Conservation (phyloP, 2,888 invertebrate genomes). For the Eristalis tenax region DNA sequence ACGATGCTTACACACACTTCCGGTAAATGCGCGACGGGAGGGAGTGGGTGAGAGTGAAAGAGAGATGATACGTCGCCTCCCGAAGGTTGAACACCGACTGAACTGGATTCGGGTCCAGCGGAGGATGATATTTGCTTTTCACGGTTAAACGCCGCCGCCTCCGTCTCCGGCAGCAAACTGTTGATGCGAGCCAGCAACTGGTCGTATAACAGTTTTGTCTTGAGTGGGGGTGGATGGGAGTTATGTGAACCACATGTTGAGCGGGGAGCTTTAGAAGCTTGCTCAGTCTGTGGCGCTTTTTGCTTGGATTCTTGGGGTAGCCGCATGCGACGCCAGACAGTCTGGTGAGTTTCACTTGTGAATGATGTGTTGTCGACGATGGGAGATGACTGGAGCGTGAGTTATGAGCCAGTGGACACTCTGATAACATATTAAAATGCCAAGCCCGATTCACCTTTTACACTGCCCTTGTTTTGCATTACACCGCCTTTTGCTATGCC, state of each 20-base stretch:
- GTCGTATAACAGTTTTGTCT: conserved; percentile 36
- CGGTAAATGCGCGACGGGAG: background rate
- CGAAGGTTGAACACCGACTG: conserved; percentile 5
- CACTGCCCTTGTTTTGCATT: too few species aligned
- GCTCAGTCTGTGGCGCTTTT: background rate
- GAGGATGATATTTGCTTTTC: conserved; percentile 21
- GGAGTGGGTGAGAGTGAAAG: background rate
- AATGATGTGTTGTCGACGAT: too few species aligned
- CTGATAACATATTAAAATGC: too few species aligned
- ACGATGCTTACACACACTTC: conserved; percentile 3
- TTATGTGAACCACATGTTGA: conserved; percentile 34
- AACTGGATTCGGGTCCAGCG: conserved; percentile 23
- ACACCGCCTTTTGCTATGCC: too few species aligned
- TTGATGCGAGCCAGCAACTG: conserved; percentile 37
- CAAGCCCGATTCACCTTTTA: too few species aligned
- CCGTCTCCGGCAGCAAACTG: conserved; percentile 3
- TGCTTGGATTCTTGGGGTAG: background rate
- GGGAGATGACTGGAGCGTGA: too few species aligned
- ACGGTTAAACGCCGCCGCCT: background rate
- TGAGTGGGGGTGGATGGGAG: background rate
- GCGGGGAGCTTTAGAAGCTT: background rate
- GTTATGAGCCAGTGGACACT: too few species aligned
- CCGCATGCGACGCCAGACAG: background rate
- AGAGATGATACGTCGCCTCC: background rate
- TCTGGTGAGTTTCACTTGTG: background rate